Evolutionary conservation across 2,113 vertebrate species (phyloP).

Genomic region (Anhinga anhinga): DNA sequence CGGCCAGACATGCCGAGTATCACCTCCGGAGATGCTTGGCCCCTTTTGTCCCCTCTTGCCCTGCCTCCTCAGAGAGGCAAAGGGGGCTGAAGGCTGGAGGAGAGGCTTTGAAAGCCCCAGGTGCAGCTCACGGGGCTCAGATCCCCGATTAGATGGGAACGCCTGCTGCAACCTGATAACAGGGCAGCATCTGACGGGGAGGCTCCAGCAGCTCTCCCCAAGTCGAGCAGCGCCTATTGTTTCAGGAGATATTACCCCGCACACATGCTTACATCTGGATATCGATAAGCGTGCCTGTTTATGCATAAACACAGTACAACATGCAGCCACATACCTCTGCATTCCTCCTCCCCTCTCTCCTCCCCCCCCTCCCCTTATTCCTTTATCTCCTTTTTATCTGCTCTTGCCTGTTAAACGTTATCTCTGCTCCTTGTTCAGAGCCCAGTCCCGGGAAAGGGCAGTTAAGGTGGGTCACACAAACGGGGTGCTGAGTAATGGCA

Average conservation of each 20-base stretch:
- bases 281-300: constrained; percentile 49
- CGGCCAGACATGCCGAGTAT: neutral
- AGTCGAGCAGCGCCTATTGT: neutral
- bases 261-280: constrained; percentile 7
- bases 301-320: constrained; percentile 29
- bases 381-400: constrained; percentile 35
- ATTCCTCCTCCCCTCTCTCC: neutral
- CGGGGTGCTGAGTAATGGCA: neutral
- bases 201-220: neutral
- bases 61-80: neutral
- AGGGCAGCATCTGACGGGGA: neutral
- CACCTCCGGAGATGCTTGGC: neutral
- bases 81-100: neutral
- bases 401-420: neutral
- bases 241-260: constrained; percentile 29
- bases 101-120: constrained; percentile 25
- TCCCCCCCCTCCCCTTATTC: neutral
- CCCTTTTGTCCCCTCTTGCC: neutral
- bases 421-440: neutral
- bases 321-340: constrained; percentile 29
- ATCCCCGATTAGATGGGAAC: constrained; percentile 53
- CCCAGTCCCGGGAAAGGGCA: neutral
- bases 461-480: neutral
- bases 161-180: constrained; percentile 65
- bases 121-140: constrained; percentile 19